Base-by-base conservation (phyloP, 53 echinoderm and acorn worm species). In the Patiria pectinifera region DNA sequence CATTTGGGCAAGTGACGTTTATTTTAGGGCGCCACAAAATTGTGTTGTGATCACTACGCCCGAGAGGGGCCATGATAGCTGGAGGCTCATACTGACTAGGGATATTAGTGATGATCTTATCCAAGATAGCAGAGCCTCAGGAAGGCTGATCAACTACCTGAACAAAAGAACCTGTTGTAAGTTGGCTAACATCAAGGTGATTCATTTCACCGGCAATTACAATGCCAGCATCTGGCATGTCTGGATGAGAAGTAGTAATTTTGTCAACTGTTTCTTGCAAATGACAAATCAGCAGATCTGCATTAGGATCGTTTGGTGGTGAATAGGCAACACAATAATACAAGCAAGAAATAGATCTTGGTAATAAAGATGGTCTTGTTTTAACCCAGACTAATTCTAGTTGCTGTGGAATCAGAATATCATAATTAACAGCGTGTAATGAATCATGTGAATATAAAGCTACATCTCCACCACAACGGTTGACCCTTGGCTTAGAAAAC, bases 331-430 rank as follows among this genome's bases (percentile, higher is more conserved):
- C 62, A 47, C 86, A 49, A 44, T 46, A 60, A 46, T 47, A 84
- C 74, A 92, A 66, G 15, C 62, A 47, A 18, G 85, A 59, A 21
- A 62, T 76, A 18, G 85, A 70, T 6, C 92, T 63, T n/a, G 85
- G 92, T 25, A 92, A 85, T 45, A 74, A 78, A 1, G 72, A 16
- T 5, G 92, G 92, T 84, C 92, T 84, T 16, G 86, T 24, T 45
- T 71, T 61, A 43, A 92, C 78, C 92, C 92, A 92, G 19, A 92
- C n/a, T 77, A 61, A 35, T 58, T 92, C 92, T 10, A 92, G 44
- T 9, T 77, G 69, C 47, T 78, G 60, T 18, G 92, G 85, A 45
- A 86, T 84, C 6, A n/a, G 21, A 58, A 61, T 78, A 58, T 85
- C 85, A 53, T 76, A 70, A 21, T 48, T 23, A 3, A 45, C 63